Conservation (phyloP, 2,113 vertebrate genomes). For the Barbus barbus region DNA sequence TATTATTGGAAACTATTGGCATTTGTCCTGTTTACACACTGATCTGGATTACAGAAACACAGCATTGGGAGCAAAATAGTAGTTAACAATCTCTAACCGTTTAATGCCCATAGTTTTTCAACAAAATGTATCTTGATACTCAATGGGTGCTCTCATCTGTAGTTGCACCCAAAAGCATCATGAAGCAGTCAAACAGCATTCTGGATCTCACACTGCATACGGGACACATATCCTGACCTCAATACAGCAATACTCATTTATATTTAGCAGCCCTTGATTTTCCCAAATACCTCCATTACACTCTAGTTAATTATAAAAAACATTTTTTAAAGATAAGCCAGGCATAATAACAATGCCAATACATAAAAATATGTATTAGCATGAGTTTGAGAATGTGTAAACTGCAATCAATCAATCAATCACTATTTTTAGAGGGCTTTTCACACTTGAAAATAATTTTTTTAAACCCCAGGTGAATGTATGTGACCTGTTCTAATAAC, state of each 20-base stretch:
- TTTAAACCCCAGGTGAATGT: no score
- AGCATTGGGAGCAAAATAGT: background rate
- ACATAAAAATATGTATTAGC: no score
- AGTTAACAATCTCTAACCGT: background rate
- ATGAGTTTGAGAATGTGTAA: no score
- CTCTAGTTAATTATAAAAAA: background rate
- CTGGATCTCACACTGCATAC: slow-evolving; percentile 16
- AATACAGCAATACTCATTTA: background rate
- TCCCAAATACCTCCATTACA: background rate
- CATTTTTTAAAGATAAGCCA: background rate
- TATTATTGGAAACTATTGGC: background rate
- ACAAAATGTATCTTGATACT: slow-evolving; percentile 10
- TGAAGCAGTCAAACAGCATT: slow-evolving; percentile 1
- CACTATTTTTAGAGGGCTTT: no score
- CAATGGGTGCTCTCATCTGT: background rate
- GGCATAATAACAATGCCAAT: no score
- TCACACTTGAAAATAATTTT: no score
- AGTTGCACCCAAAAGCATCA: background rate
- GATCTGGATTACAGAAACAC: background rate
- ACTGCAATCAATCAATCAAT: no score
- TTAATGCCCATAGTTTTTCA: slow-evolving; percentile 3
- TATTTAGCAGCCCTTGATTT: slow-evolving; percentile 32
- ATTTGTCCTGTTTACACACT: background rate
- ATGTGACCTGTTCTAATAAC: no score
- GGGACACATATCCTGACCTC: background rate